A percentile compares a stretch with the other conserved stretches of the same genome.
phyloP scores from a whole-genome alignment of 2,888 invertebrate species.

The Cataglyphis livida region DNA sequence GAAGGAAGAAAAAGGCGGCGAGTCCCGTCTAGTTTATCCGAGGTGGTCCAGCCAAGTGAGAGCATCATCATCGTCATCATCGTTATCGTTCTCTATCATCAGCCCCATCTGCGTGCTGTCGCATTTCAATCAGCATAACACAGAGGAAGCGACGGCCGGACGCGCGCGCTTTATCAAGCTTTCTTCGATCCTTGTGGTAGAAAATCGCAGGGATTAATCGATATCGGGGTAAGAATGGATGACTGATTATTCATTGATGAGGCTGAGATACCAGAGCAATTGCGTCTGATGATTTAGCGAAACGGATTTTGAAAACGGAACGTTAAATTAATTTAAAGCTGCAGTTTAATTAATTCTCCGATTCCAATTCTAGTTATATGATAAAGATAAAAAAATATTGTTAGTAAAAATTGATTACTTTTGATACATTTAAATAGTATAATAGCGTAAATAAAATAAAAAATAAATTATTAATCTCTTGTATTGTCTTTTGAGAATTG shows the following conservation, averaged over 20 bases:
- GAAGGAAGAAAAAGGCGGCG: conserved; percentile 37
- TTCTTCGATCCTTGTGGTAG: conserved; percentile 35
- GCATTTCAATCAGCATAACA: conserved; percentile 48
- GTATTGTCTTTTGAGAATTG: neutral
- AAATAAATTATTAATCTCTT: neutral
- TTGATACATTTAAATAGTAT: neutral
- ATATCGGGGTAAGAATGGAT: conserved; percentile 32
- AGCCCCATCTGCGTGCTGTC: conserved; percentile 49
- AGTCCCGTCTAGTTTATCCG: neutral
- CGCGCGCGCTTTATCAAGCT: conserved; percentile 37
- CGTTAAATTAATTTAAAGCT: neutral
- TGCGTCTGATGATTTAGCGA: neutral
- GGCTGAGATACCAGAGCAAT: neutral
- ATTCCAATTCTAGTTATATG: neutral
- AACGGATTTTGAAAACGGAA: neutral
- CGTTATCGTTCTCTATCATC: conserved; percentile 38
- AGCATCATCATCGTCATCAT: conserved; percentile 25
- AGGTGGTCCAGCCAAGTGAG: conserved; percentile 49
- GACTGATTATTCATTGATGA: neutral
- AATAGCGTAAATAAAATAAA: neutral
- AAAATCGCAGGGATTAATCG: conserved; percentile 20
- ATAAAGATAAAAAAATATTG: neutral
- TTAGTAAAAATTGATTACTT: neutral
- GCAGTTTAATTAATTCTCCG: neutral
- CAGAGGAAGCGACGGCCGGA: conserved; percentile 41